phyloP scores from a whole-genome alignment of 2,113 vertebrate genomes.

The Clupea harengus region DNA sequence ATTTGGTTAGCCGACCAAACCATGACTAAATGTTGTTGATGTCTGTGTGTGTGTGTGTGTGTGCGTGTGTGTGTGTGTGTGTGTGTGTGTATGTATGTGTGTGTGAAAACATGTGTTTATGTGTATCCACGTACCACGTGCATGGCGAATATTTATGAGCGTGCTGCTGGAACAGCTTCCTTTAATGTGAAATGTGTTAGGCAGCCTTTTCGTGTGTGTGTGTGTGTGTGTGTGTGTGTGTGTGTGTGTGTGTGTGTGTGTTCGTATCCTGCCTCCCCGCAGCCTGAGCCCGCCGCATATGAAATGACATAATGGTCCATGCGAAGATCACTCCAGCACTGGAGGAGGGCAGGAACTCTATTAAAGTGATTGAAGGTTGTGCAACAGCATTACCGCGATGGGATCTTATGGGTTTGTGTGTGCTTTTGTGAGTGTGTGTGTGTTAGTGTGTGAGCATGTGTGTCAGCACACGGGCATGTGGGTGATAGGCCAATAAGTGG shows the following conservation, averaged over 20 bases:
- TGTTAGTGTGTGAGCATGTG: conserved; percentile 5
- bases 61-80: background rate
- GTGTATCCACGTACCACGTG: background rate
- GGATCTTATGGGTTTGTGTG: conserved; percentile 51
- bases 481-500: conserved; percentile 65
- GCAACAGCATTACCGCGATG: conserved; percentile 69
- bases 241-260: too few relatives aligned
- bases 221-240: too few relatives aligned
- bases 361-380: conserved; percentile 69
- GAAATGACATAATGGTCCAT: conserved; percentile 59
- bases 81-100: background rate
- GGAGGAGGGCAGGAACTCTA: conserved; percentile 54
- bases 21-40: conserved; percentile 29
- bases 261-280: background rate
- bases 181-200: conserved; percentile 4
- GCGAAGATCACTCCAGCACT: conserved; percentile 46
- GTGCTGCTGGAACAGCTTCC: background rate
- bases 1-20: conserved; percentile 35
- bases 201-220: background rate
- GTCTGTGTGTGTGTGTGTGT: background rate
- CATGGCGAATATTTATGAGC: conserved; percentile 16
- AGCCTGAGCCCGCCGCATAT: conserved; percentile 26
- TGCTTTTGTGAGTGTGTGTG: conserved; percentile 32
- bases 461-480: conserved; percentile 39
- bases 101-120: conserved; percentile 20